Base-by-base conservation (phyloP, 2,797 vertebrate species). In the Coregonus ussuriensis region DNA sequence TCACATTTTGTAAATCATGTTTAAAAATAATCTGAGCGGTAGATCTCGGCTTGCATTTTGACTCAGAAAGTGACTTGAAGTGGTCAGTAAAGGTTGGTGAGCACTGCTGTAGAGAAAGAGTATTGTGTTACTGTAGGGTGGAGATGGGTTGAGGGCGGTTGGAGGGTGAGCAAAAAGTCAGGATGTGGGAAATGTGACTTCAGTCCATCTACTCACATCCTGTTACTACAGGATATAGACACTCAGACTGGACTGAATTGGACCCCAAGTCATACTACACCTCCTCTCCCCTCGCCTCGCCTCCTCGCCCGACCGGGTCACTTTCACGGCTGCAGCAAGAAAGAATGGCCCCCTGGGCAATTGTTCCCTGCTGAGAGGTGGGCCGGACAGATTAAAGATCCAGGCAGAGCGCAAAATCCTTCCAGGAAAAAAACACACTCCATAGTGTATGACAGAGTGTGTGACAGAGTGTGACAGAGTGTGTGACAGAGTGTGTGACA, bases 351-450 rank as follows among this genome's bases (percentile, higher is more conserved):
- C 41, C 41, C 41, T 47, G 41, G 41, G 41, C 11, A 47, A 47
- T 47, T 47, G 41, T 47, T 47, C 41, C 41, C 9, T 13, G 41
- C 9, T 47, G 9, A 47, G 11, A 47, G 41, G 41, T 47, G 41
- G 41, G 41, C 41, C 41, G 41, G 41, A 47, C 41, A 47, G 9
- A 85, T 83, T 86, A 84, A 77, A 92, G 91, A 88, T 86, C 84
- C 83, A 74, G 69, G 81, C 79, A 74, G 85, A 90, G 88, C 78
- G 82, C 84, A 88, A 89, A 91, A 84, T 86, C 81, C 89, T 85
- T 91, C 88, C 91, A 93, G 93, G 93, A 93, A 94, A 93, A 93
- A 92, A 93, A 93, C 91, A 3, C 41, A 94, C 91, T 94, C 89
- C 87, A 91, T 80, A 74, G 74, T 73, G 77, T 86, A 78, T 87